phyloP scores from a whole-genome alignment of 1,140 invertebrate species.

The Cecropterus lyciades region DNA sequence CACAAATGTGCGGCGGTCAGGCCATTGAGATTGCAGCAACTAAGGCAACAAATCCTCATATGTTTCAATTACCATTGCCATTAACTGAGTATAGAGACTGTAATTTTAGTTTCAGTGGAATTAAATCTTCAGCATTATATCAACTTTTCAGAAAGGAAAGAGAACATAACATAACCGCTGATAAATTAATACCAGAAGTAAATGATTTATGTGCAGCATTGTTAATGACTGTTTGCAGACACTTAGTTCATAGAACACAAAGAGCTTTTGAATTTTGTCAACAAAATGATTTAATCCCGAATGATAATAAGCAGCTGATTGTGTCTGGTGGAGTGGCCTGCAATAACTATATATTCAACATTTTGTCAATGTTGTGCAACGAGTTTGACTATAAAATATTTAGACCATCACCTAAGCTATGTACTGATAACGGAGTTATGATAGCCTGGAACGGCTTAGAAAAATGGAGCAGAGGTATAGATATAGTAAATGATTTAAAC shows the following conservation, averaged over 20 bases:
- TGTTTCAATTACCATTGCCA: slow-evolving; percentile 88
- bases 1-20: slow-evolving; percentile 91
- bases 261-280: slow-evolving; percentile 92
- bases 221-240: slow-evolving; percentile 89
- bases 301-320: slow-evolving; percentile 85
- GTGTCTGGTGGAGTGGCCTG: slow-evolving; percentile 98
- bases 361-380: slow-evolving; percentile 88
- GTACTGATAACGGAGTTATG: slow-evolving; percentile 99
- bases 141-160: slow-evolving; percentile 67
- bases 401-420: slow-evolving; percentile 92
- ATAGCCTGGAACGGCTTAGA: slow-evolving; percentile 99
- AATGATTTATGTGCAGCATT: slow-evolving; percentile 95
- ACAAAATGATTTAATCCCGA: slow-evolving; percentile 85
- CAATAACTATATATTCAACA: slow-evolving; percentile 93
- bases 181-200: slow-evolving; percentile 90
- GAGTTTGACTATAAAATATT: slow-evolving; percentile 88
- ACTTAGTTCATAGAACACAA: slow-evolving; percentile 93
- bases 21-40: slow-evolving; percentile 93
- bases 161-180: slow-evolving; percentile 83
- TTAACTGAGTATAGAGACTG: slow-evolving; percentile 84
- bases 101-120: slow-evolving; percentile 77
- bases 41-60: slow-evolving; percentile 87
- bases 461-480: slow-evolving; percentile 82
- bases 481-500: slow-evolving; percentile 58
- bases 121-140: slow-evolving; percentile 66